These are phyloP conservation scores for Marmota flaviventris DNA, from an alignment of 2,113 vertebrate genomes.

Conservation along the genomic window DNA sequence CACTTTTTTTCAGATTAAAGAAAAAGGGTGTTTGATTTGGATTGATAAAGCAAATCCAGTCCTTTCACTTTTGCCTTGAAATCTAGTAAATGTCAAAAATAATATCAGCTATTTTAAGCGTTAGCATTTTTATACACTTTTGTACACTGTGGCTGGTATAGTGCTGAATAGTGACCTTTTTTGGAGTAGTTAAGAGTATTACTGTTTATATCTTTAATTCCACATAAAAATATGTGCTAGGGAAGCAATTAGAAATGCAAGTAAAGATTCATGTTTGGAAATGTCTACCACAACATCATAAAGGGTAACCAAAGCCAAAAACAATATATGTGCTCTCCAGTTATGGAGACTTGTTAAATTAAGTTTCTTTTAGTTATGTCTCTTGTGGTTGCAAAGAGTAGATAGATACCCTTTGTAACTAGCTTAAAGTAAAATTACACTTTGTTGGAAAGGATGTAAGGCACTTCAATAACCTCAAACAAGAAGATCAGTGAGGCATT, in stretches of 20 bases:
- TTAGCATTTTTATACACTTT: background rate
- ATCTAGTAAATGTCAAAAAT: background rate
- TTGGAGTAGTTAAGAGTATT: background rate
- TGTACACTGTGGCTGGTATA: background rate
- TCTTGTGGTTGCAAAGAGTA: background rate
- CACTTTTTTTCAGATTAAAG: background rate
- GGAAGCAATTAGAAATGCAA: constrained; percentile 43
- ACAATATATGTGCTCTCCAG: background rate
- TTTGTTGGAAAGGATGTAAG: background rate
- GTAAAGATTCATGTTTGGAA: constrained; percentile 30
- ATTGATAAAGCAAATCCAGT: background rate
- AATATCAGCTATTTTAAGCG: background rate
- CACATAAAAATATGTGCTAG: background rate
- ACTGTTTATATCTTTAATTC: constrained; percentile 33
- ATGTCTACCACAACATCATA: constrained; percentile 13
- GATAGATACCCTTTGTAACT: constrained; percentile 3
- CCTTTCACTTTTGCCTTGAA: constrained; percentile 32
- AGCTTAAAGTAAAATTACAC: background rate
- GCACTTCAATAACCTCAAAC: background rate
- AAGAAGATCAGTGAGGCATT: background rate
- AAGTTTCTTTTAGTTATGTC: background rate
- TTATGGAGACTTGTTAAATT: background rate
- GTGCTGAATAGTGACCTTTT: background rate
- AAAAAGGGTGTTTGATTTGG: constrained; percentile 23
- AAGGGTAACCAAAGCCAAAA: background rate